These are phyloP conservation scores for Hoplodrina ambigua DNA, from an alignment of 2,888 invertebrate species.

Conservation along the genomic window DNA sequence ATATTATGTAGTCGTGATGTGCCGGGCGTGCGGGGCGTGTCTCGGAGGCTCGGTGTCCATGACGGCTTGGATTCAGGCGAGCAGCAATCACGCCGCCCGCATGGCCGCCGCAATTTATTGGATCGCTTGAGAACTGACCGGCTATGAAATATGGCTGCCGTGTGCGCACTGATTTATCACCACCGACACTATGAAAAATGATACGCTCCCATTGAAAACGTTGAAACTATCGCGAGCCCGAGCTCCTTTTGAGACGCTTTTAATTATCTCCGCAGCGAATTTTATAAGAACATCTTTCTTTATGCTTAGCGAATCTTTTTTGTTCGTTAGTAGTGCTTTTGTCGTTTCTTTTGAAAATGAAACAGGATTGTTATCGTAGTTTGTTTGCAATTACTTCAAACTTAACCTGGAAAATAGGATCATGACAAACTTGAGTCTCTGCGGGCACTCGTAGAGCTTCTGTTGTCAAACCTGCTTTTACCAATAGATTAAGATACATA, in stretches of 20 bases:
- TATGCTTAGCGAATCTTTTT: conserved; percentile 47
- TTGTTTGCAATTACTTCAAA: conserved; percentile 38
- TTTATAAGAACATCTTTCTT: conserved; percentile 54
- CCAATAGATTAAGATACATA: too few species aligned
- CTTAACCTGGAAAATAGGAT: conserved; percentile 27
- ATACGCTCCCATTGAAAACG: conserved; percentile 54
- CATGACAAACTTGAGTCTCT: conserved; percentile 13
- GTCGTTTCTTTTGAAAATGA: conserved; percentile 48
- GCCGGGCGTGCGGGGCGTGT: neutral
- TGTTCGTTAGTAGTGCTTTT: conserved; percentile 47
- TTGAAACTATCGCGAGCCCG: conserved; percentile 46
- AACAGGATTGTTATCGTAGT: conserved; percentile 32
- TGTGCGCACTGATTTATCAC: conserved; percentile 73
- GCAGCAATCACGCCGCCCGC: conserved; percentile 51
- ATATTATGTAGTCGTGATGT: neutral
- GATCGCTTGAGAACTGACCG: conserved; percentile 70
- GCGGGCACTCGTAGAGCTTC: neutral
- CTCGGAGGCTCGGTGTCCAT: conserved; percentile 34
- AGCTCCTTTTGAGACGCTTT: conserved; percentile 50
- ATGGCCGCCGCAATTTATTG: conserved; percentile 69
- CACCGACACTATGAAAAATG: conserved; percentile 68
- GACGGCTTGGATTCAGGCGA: conserved; percentile 52
- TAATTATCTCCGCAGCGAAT: conserved; percentile 59
- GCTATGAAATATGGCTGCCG: conserved; percentile 71
- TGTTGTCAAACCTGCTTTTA: too few species aligned